Evolutionary conservation across 2,888 invertebrate genomes (phyloP), one percentile per base, ranked within the genome.

Genomic region (Copidosoma aretas): DNA sequence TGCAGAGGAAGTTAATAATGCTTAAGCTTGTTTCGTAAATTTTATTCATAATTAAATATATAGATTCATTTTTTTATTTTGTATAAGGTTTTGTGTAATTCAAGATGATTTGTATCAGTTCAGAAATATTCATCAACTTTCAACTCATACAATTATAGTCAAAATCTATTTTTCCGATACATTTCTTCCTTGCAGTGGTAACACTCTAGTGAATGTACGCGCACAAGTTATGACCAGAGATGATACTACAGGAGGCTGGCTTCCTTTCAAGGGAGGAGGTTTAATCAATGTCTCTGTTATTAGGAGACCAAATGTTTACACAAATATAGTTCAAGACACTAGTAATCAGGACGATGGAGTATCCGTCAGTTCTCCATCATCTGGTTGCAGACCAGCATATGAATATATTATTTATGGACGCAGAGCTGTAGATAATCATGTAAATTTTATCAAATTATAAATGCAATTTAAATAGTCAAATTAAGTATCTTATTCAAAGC

Each of bases 221-320:
- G 97, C 97, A 87, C 97, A 97, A 91, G 97, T 97, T 87, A 98
- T 98, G 97, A 94, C 93, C 83, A 90, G 97, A 84, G 97, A 98
- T 90, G 98, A 97, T 86, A 95, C 93, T 86, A 94, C 94, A 75
- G 97, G 95, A 75, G 96, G 97, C 77, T 97, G 97, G 97, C 91
- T 94, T 83, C 95, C 96, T 81, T 88, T 96, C 84, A 94, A 93
- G 75, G 95, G 95, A 79, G 97, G 97, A 78, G 97, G 97, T 75
- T 90, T 97, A 77, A 95, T 96, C 80, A 93, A 94, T 86, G 96
- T 97, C 79, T 93, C 93, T 82, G 94, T 95, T 79, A 90, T 94
- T 79, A 92, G 92, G 84, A 89, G 93, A 78, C 87, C 89, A 80
- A 86, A 86, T 79, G 70, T 74, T 52, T 76, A 80, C 58, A 71